A percentile compares a stretch with the other conserved stretches of the same genome.
These are phyloP conservation scores for Philereme vetulata DNA, from an alignment of 2,888 invertebrate species.

Conservation along the genomic window DNA sequence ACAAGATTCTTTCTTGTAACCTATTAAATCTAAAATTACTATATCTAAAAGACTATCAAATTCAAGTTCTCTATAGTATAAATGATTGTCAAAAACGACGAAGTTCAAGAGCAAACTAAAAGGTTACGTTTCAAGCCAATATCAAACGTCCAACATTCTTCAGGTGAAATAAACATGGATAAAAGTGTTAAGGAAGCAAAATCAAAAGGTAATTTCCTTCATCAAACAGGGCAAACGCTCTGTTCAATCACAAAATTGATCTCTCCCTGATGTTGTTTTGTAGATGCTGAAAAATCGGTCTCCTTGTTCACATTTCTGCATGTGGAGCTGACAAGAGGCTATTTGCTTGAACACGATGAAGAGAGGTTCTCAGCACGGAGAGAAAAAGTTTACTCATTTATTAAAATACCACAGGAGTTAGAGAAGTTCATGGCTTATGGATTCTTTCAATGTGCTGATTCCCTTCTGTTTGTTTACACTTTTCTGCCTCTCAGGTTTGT, in stretches of 20 bases:
- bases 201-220: conserved; percentile 56
- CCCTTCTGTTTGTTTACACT: conserved; percentile 98
- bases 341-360: conserved; percentile 97
- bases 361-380: conserved; percentile 96
- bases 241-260: not conserved
- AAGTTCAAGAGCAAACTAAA: conserved; percentile 71
- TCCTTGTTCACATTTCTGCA: conserved; percentile 88
- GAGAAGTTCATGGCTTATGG: conserved; percentile 97
- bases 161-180: conserved; percentile 62
- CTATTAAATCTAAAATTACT: no score
- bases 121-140: conserved; percentile 74
- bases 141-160: conserved; percentile 62
- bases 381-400: conserved; percentile 98
- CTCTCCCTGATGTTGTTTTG: conserved; percentile 32
- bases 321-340: conserved; percentile 95
- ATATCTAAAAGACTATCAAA: no score
- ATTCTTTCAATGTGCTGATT: conserved; percentile 98
- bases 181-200: conserved; percentile 63
- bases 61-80: conserved; percentile 12
- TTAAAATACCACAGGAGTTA: conserved; percentile 96
- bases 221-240: not conserved
- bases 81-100: conserved; percentile 70
- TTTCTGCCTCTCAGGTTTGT: conserved; percentile 97
- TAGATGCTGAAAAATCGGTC: conserved; percentile 70
- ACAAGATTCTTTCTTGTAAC: no score